Evolutionary conservation across 2,888 invertebrate genomes (phyloP).

Genomic region (Agrypnus murinus): DNA sequence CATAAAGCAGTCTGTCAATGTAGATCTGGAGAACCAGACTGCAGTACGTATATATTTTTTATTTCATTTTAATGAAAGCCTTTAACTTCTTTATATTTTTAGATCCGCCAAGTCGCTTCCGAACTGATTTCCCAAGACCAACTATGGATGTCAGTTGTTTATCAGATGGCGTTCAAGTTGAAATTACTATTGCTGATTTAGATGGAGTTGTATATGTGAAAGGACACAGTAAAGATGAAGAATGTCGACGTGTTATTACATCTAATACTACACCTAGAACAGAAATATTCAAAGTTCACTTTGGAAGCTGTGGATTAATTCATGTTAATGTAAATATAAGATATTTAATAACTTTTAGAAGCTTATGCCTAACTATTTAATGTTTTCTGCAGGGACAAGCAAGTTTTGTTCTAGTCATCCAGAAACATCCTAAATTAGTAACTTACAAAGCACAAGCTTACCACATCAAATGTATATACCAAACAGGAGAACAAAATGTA

Average conservation of each 20-base stretch:
- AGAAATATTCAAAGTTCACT: slow-evolving; percentile 84
- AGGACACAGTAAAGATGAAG: slow-evolving; percentile 94
- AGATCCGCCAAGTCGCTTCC: neutral
- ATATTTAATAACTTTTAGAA: slow-evolving; percentile 1
- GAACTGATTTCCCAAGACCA: slow-evolving; percentile 88
- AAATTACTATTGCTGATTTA: slow-evolving; percentile 86
- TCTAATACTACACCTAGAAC: slow-evolving; percentile 78
- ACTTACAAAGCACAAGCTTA: slow-evolving; percentile 97
- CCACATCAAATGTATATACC: slow-evolving; percentile 96
- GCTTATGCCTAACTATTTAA: neutral
- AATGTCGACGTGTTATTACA: slow-evolving; percentile 88
- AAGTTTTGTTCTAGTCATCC: slow-evolving; percentile 94
- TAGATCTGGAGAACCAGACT: slow-evolving; percentile 81
- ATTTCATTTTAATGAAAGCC: neutral
- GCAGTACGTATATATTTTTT: slow-evolving; percentile 74
- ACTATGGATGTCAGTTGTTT: slow-evolving; percentile 92
- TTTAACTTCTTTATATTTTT: slow-evolving; percentile 7
- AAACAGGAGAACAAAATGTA: slow-evolving; percentile 94
- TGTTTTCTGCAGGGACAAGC: slow-evolving; percentile 83
- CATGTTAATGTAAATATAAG: slow-evolving; percentile 85
- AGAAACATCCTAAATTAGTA: slow-evolving; percentile 96
- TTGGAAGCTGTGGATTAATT: slow-evolving; percentile 93
- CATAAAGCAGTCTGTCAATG: slow-evolving; percentile 88
- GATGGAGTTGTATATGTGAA: slow-evolving; percentile 95
- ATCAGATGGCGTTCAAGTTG: slow-evolving; percentile 93